A percentile compares a stretch with the other conserved stretches of the same genome.
These are phyloP conservation scores for Nomada ferruginata DNA, from an alignment of 2,888 invertebrate species.

Conservation along the genomic window DNA sequence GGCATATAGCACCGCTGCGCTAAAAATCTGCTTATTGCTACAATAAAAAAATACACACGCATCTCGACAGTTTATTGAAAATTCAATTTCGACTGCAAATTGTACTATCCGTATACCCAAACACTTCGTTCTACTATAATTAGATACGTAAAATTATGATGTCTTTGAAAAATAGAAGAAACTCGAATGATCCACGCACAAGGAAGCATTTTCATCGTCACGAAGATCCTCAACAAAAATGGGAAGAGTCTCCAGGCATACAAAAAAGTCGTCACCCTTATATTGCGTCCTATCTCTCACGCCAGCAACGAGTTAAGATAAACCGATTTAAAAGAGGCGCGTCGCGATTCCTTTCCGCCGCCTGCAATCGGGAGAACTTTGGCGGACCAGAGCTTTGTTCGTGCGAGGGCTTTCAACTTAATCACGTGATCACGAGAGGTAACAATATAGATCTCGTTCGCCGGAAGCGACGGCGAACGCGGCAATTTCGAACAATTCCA, in stretches of 20 bases:
- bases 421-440: constrained; percentile 26
- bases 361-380: constrained; percentile 12
- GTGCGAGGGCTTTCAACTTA: constrained; percentile 39
- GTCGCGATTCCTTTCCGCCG: not conserved
- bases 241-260: not conserved
- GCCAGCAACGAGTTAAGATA: not conserved
- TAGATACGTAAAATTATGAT: too few relatives aligned
- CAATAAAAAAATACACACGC: too few relatives aligned
- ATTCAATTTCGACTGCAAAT: too few relatives aligned
- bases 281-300: too few relatives aligned
- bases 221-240: not conserved
- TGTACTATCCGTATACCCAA: too few relatives aligned
- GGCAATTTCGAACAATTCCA: constrained; percentile 48
- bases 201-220: not conserved
- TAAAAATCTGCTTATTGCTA: too few relatives aligned
- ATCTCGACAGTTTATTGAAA: too few relatives aligned
- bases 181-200: too few relatives aligned
- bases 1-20: too few relatives aligned
- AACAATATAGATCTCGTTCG: not conserved
- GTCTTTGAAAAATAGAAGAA: too few relatives aligned
- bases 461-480: constrained; percentile 21
- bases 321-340: constrained; percentile 26
- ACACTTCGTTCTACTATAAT: too few relatives aligned
- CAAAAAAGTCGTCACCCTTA: not conserved
- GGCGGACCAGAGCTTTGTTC: constrained; percentile 1